These are phyloP conservation scores for Papilio helenus DNA, from an alignment of 1,140 invertebrate genomes.

Conservation along the genomic window DNA sequence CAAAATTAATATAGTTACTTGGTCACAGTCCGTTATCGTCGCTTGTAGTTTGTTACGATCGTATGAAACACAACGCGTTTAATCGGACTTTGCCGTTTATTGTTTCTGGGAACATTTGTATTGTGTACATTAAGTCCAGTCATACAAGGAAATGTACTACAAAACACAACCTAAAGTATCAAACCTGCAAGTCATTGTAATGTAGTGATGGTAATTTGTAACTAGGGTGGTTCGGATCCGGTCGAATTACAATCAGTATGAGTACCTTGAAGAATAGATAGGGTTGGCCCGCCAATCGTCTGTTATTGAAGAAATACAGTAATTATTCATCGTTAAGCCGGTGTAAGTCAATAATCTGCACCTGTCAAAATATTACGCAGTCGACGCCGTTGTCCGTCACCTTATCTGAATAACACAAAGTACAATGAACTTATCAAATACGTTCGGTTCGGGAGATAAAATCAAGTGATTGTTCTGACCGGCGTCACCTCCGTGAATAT, in stretches of 20 bases:
- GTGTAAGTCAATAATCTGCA: background rate
- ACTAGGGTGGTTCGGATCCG: background rate
- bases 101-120: slow-evolving; percentile 1
- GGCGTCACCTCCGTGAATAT: background rate
- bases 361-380: slow-evolving; percentile 9
- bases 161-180: background rate
- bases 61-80: background rate
- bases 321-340: background rate
- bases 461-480: background rate
- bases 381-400: background rate
- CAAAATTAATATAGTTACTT: background rate
- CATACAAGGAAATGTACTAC: background rate
- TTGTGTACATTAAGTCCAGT: background rate
- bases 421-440: background rate
- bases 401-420: background rate
- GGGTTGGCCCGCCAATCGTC: background rate
- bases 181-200: background rate
- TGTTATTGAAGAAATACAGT: background rate
- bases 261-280: background rate
- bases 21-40: background rate
- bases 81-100: slow-evolving; percentile 14
- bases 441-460: background rate
- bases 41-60: background rate
- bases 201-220: background rate
- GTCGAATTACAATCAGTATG: background rate